These are phyloP conservation scores for Epinephelus awoara DNA, from an alignment of 2,797 vertebrate genomes.

Conservation along the genomic window DNA sequence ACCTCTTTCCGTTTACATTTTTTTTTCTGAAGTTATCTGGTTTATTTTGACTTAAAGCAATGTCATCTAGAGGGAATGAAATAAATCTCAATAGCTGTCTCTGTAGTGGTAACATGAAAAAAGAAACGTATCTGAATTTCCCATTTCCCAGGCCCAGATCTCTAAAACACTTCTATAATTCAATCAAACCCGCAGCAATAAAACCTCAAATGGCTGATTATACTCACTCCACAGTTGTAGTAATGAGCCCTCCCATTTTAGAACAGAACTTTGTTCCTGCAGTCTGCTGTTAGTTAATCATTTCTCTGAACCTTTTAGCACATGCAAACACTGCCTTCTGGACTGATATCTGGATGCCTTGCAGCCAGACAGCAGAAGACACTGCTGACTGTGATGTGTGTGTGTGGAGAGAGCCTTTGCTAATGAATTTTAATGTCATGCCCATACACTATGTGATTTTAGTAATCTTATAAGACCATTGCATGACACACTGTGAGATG, in stretches of 20 bases:
- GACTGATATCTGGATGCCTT: conserved; percentile 35
- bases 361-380: conserved; percentile 34
- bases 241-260: conserved; percentile 23
- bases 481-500: too few relatives aligned
- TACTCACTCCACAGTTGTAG: neutral
- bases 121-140: neutral
- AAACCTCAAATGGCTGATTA: neutral
- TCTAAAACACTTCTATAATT: neutral
- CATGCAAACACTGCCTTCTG: conserved; percentile 15
- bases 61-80: neutral
- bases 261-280: neutral
- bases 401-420: neutral
- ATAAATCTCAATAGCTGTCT: neutral
- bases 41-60: neutral
- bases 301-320: conserved; percentile 30
- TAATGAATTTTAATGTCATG: conserved; percentile 18
- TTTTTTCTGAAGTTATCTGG: neutral
- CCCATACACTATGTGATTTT: too few relatives aligned
- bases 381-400: conserved; percentile 27
- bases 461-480: too few relatives aligned
- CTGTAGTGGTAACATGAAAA: neutral
- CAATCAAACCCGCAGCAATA: conserved; percentile 9
- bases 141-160: neutral
- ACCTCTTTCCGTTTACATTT: neutral
- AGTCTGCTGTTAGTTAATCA: conserved; percentile 21